These are phyloP conservation scores for Mormyrus hasselquistii DNA, from an alignment of 2,797 vertebrate genomes.

Conservation along the genomic window DNA sequence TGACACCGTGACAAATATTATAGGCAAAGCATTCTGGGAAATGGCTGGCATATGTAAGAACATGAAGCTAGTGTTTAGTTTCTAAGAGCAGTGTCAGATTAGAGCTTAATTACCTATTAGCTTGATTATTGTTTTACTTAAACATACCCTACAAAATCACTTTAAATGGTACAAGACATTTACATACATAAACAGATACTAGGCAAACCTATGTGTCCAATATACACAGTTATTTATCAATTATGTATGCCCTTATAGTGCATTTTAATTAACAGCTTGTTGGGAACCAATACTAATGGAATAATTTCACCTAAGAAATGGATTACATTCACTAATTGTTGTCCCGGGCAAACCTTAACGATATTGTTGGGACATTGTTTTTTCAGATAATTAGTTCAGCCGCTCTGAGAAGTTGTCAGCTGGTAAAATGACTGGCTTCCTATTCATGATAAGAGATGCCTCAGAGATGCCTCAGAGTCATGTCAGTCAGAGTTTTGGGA, in stretches of 20 bases:
- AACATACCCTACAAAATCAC: neutral
- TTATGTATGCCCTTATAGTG: neutral
- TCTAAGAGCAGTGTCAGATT: neutral
- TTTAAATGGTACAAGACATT: constrained; percentile 39
- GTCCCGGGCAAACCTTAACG: neutral
- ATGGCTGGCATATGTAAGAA: neutral
- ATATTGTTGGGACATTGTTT: constrained; percentile 49
- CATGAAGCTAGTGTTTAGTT: neutral
- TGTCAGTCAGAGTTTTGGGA: neutral
- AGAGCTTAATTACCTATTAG: neutral
- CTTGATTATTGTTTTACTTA: neutral
- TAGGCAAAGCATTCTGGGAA: constrained; percentile 34
- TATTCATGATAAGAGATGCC: neutral
- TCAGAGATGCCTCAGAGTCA: too few relatives aligned
- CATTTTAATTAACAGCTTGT: neutral
- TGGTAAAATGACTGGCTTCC: neutral
- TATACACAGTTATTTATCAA: constrained; percentile 16
- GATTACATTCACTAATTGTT: neutral
- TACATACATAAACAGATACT: constrained; percentile 13
- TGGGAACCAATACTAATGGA: neutral
- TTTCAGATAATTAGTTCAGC: constrained; percentile 32
- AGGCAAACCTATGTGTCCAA: neutral
- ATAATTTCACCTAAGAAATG: neutral
- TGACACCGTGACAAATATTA: neutral
- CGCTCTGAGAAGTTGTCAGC: neutral